A percentile compares a stretch with the other conserved stretches of the same genome.
Conservation (phyloP, 2,113 vertebrate species). For the Tor tambroides region DNA sequence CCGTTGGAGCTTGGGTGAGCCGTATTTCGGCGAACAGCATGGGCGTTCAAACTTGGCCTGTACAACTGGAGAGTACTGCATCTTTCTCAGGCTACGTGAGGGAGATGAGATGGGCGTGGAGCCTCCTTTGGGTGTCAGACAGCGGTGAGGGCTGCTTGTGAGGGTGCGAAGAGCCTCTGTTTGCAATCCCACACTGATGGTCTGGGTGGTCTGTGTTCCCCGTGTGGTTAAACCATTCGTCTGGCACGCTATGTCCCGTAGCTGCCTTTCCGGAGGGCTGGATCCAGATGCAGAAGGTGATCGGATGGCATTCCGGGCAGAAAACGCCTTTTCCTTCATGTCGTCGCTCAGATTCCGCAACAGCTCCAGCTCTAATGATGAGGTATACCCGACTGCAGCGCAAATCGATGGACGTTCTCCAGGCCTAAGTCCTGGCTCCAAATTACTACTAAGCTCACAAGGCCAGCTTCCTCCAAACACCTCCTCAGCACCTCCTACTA, state of each 20-base stretch:
- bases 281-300: conserved; percentile 59
- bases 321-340: conserved; percentile 98
- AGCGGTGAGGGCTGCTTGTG: conserved; percentile 96
- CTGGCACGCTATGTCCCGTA: conserved; percentile 89
- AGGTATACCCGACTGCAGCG: conserved; percentile 83
- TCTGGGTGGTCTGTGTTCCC: conserved; percentile 92
- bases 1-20: conserved; percentile 94
- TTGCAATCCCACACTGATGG: conserved; percentile 91
- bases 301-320: conserved; percentile 85
- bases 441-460: conserved; percentile 71
- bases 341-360: conserved; percentile 95
- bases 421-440: conserved; percentile 76
- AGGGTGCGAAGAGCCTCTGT: conserved; percentile 87
- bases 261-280: conserved; percentile 70
- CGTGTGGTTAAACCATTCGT: conserved; percentile 87
- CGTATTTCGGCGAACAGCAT: conserved; percentile 97
- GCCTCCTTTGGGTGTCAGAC: conserved; percentile 90
- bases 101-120: conserved; percentile 91
- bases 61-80: conserved; percentile 88
- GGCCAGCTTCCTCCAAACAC: conserved; percentile 84
- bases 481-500: conserved; percentile 76
- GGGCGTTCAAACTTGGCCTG: conserved; percentile 96
- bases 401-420: conserved; percentile 78
- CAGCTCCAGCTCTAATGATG: conserved; percentile 86
- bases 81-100: conserved; percentile 87